Evolutionary conservation across 1,140 invertebrate genomes (phyloP).

Genomic region (Pogonognathellus flavescens): DNA sequence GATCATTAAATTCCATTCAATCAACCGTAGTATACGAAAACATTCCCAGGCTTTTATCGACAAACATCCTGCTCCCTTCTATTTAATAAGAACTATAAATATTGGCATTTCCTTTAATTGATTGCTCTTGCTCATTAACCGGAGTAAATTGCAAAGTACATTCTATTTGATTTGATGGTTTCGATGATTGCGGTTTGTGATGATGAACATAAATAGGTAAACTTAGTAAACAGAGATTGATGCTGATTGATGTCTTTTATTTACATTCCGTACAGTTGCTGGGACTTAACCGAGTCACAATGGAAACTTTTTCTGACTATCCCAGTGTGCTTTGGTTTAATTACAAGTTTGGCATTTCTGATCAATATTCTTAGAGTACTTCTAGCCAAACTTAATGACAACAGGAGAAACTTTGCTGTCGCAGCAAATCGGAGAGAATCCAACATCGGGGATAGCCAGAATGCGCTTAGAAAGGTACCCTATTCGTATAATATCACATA

Average conservation of each 20-base stretch:
- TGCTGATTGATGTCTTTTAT: conserved; percentile 16
- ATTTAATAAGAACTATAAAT: too few relatives aligned
- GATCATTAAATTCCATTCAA: too few relatives aligned
- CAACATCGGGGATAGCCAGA: conserved; percentile 55
- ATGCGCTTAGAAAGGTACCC: conserved; percentile 59
- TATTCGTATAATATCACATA: too few relatives aligned
- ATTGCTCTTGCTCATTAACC: neutral
- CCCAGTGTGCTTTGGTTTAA: conserved; percentile 84
- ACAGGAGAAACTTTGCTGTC: conserved; percentile 71
- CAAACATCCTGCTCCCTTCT: too few relatives aligned
- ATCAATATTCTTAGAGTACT: conserved; percentile 94
- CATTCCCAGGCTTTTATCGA: too few relatives aligned
- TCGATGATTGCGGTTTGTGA: neutral
- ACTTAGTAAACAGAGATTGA: neutral
- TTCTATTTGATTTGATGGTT: neutral
- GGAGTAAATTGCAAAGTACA: neutral
- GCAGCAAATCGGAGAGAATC: conserved; percentile 72
- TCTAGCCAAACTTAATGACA: conserved; percentile 86
- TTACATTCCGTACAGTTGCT: conserved; percentile 76
- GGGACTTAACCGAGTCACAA: conserved; percentile 80
- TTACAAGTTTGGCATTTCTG: conserved; percentile 90
- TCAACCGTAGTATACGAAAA: too few relatives aligned
- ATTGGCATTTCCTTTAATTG: too few relatives aligned
- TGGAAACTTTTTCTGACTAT: conserved; percentile 82
- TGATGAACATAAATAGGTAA: neutral